Evolutionary conservation across 2,797 vertebrate genomes (phyloP).

Genomic region (Holocentrus rufus): DNA sequence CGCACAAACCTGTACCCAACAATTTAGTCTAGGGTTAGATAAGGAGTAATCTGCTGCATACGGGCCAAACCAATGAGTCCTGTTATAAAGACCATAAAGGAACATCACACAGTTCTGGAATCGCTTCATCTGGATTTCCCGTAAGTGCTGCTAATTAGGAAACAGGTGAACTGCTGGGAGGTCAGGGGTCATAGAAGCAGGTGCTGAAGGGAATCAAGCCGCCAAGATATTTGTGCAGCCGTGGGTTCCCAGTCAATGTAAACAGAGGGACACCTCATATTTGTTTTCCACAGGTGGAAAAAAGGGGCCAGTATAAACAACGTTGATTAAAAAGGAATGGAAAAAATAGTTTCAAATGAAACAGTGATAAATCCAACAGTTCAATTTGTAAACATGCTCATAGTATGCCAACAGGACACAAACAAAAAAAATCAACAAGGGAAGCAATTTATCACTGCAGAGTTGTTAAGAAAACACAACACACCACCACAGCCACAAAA

Average conservation of each 20-base stretch:
- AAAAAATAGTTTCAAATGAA: background rate
- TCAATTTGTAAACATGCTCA: background rate
- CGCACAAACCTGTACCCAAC: conserved; percentile 33
- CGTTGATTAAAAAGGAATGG: background rate
- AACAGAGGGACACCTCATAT: background rate
- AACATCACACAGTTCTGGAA: background rate
- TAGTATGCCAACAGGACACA: background rate
- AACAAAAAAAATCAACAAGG: background rate
- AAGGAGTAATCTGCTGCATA: conserved; percentile 35
- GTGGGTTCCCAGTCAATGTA: conserved; percentile 2
- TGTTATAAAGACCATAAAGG: background rate
- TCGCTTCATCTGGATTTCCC: conserved; percentile 3
- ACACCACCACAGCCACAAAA: background rate
- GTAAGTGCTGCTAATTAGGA: conserved; percentile 1
- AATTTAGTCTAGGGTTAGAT: conserved; percentile 34
- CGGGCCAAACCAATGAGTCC: conserved; percentile 11
- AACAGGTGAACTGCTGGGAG: conserved; percentile 14
- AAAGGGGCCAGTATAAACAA: background rate
- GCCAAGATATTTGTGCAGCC: conserved; percentile 13
- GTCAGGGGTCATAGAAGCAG: conserved; percentile 33
- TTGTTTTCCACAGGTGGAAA: conserved; percentile 17
- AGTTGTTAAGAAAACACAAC: background rate
- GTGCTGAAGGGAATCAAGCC: conserved; percentile 34
- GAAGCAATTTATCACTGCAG: background rate
- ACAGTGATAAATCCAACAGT: background rate